phyloP scores from a whole-genome alignment of 1,140 invertebrate species.

The Tetraneura akinire region DNA sequence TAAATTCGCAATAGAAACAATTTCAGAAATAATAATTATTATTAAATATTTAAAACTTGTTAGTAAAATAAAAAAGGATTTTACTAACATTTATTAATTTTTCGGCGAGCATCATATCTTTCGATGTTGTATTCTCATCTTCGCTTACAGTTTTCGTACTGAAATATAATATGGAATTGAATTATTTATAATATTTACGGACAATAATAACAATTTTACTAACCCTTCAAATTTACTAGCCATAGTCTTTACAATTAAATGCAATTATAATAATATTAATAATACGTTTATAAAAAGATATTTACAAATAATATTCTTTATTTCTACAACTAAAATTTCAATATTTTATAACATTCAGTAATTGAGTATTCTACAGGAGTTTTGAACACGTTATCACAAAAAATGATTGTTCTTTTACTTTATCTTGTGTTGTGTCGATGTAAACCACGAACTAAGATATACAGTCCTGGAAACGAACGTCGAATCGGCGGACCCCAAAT shows the following conservation, averaged over 20 bases:
- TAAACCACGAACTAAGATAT: no score
- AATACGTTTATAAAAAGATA: slow-evolving; percentile 36
- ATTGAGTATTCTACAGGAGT: background rate
- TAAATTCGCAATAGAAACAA: background rate
- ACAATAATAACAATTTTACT: background rate
- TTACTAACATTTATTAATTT: slow-evolving; percentile 47
- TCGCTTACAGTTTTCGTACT: slow-evolving; percentile 44
- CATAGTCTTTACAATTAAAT: slow-evolving; percentile 39
- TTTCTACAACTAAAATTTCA: background rate
- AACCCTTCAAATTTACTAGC: slow-evolving; percentile 47
- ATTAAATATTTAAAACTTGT: no score
- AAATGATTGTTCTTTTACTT: slow-evolving; percentile 19
- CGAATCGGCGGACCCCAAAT: no score
- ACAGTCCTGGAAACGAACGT: no score
- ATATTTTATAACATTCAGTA: background rate
- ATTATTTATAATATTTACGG: background rate
- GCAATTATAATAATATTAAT: no score
- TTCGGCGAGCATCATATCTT: slow-evolving; percentile 44
- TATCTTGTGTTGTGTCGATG: slow-evolving; percentile 14
- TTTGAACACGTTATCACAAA: slow-evolving; percentile 34
- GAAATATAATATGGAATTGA: background rate
- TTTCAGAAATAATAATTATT: background rate
- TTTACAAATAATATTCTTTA: slow-evolving; percentile 34
- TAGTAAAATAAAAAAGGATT: background rate
- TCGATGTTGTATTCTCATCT: slow-evolving; percentile 42